These are phyloP conservation scores for Pyrochroa serraticornis DNA, from an alignment of 2,888 invertebrate species.

Conservation along the genomic window DNA sequence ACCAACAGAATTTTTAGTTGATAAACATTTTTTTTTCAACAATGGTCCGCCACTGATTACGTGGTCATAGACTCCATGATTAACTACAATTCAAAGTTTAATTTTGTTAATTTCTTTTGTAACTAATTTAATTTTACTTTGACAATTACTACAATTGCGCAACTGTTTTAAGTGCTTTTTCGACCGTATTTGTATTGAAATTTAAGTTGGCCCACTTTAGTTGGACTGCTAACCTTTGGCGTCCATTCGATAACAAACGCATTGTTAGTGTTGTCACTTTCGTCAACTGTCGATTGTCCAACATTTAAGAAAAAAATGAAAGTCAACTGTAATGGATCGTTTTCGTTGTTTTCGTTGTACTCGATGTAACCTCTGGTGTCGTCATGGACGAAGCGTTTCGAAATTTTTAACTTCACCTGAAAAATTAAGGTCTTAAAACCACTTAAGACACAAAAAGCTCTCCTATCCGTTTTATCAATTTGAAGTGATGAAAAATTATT, in stretches of 20 bases:
- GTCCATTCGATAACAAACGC: conserved; percentile 77
- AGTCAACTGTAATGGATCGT: conserved; percentile 47
- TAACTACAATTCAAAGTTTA: too few species aligned
- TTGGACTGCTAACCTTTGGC: conserved; percentile 71
- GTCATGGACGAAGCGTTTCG: conserved; percentile 68
- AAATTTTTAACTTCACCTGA: conserved; percentile 69
- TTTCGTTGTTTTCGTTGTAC: conserved; percentile 43
- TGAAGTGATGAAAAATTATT: too few species aligned
- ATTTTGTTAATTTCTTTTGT: not conserved
- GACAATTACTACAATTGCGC: not conserved
- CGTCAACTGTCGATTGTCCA: conserved; percentile 60
- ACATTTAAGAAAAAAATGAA: conserved; percentile 50
- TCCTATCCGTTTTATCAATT: too few species aligned
- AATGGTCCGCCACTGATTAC: too few species aligned
- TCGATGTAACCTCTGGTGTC: conserved; percentile 63
- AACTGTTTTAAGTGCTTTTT: conserved; percentile 51
- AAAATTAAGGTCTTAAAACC: too few species aligned
- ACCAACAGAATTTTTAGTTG: too few species aligned
- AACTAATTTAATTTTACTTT: not conserved
- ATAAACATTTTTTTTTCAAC: too few species aligned
- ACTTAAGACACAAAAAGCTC: too few species aligned
- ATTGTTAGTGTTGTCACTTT: conserved; percentile 63
- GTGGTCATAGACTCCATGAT: too few species aligned
- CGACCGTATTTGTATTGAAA: conserved; percentile 75
- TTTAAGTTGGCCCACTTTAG: conserved; percentile 73